A percentile compares a stretch with the other conserved stretches of the same genome.
Evolutionary conservation across 2,888 invertebrate genomes (phyloP).

Genomic region (Ophion costatus): DNA sequence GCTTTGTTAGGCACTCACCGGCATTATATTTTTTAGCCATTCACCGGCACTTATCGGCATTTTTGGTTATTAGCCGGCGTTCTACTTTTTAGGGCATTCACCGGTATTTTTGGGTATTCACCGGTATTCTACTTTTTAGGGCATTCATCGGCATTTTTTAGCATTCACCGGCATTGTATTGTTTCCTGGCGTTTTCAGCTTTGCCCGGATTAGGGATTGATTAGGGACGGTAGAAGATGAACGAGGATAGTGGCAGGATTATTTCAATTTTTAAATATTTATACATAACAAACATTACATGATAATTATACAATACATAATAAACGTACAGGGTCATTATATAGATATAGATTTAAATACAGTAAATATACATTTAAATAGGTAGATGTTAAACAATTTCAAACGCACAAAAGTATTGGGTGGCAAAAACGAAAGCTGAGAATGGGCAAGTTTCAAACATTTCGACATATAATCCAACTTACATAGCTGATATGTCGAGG

Average conservation of each 20-base stretch:
- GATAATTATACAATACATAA: slow-evolving; percentile 1
- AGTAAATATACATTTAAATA: slow-evolving; percentile 1
- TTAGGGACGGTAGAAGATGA: slow-evolving; percentile 1
- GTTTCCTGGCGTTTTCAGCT: neutral
- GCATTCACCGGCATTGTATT: neutral
- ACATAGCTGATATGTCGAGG: slow-evolving; percentile 11
- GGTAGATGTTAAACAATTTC: neutral
- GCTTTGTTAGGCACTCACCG: slow-evolving; percentile 3
- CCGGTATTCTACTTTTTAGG: neutral
- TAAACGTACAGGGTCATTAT: neutral
- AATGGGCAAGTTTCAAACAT: slow-evolving; percentile 2
- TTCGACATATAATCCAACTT: slow-evolving; percentile 12
- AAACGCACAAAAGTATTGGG: neutral
- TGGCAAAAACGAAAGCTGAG: neutral
- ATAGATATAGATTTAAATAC: slow-evolving; percentile 3
- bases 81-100: no score
- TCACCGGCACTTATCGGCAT: neutral
- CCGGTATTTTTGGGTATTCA: neutral
- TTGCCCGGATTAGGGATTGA: neutral
- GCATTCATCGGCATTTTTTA: neutral
- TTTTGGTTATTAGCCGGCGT: no score
- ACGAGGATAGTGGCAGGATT: neutral
- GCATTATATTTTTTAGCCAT: neutral
- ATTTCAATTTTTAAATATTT: neutral
- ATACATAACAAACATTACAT: slow-evolving; percentile 1